These are phyloP conservation scores for Ommatoiulus sabulosus DNA, from an alignment of 2,888 invertebrate genomes.

Conservation along the genomic window DNA sequence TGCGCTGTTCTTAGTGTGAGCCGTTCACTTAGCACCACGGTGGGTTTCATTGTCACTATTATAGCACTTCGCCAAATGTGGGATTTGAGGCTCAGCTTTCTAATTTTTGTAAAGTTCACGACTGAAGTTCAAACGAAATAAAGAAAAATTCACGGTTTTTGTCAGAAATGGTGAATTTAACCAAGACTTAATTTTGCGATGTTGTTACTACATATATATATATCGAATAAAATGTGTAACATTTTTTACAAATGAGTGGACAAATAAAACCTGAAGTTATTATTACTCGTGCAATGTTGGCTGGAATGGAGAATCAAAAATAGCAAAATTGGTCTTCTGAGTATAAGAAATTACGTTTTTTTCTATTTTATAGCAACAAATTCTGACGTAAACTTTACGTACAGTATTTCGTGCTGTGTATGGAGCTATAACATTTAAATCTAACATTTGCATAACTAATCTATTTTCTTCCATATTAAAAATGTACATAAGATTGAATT, in stretches of 20 bases:
- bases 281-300: constrained; percentile 3
- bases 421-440: too few species aligned
- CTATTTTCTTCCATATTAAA: too few species aligned
- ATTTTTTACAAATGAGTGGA: constrained; percentile 49
- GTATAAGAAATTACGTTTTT: background rate
- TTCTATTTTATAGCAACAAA: too few species aligned
- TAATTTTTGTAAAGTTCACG: constrained; percentile 48
- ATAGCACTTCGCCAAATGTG: constrained; percentile 23
- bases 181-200: constrained; percentile 21
- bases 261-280: constrained; percentile 46
- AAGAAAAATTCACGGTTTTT: background rate
- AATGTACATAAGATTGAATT: too few species aligned
- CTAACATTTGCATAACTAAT: too few species aligned
- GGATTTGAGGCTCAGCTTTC: constrained; percentile 41
- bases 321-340: background rate
- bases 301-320: background rate
- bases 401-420: too few species aligned
- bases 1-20: constrained; percentile 8
- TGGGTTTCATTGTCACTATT: constrained; percentile 27
- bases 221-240: constrained; percentile 48
- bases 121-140: constrained; percentile 52
- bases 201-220: constrained; percentile 38
- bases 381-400: too few species aligned
- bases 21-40: constrained; percentile 15
- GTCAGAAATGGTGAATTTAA: background rate